Conservation (phyloP, 2,797 vertebrate genomes). For the Lepus oiostolus region DNA sequence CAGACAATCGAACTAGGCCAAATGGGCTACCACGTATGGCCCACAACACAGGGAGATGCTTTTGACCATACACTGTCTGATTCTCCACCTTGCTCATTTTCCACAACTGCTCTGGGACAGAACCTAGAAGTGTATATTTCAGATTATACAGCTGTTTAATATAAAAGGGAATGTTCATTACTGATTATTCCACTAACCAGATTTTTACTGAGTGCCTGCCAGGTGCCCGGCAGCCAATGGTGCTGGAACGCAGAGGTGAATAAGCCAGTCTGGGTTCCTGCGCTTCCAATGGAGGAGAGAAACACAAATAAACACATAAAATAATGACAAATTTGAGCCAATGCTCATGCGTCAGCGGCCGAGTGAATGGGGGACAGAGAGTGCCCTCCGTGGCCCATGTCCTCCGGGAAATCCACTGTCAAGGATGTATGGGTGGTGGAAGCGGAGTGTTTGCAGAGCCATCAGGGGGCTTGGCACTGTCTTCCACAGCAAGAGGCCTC, state of each 20-base stretch:
- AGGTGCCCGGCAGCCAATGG: background rate
- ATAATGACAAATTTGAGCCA: background rate
- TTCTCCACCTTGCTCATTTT: background rate
- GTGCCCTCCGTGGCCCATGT: background rate
- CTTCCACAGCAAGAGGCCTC: background rate
- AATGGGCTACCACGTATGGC: background rate
- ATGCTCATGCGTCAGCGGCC: background rate
- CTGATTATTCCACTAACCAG: background rate
- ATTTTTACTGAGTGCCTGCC: background rate
- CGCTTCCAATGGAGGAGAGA: background rate
- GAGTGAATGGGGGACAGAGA: background rate
- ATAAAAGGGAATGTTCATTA: background rate
- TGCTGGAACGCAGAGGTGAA: background rate
- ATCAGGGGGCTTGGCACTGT: background rate
- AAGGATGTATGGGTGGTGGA: background rate
- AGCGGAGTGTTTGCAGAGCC: background rate
- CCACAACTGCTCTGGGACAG: background rate
- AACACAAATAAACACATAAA: background rate
- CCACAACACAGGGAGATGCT: background rate
- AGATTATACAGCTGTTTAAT: background rate
- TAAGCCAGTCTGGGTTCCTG: background rate
- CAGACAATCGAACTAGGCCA: background rate
- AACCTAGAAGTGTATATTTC: background rate
- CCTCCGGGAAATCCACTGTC: background rate
- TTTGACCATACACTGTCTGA: background rate